Evolutionary conservation across 2,113 vertebrate genomes (phyloP), one percentile per base, ranked within the genome.

Genomic region (Neomonachus schauinslandi): DNA sequence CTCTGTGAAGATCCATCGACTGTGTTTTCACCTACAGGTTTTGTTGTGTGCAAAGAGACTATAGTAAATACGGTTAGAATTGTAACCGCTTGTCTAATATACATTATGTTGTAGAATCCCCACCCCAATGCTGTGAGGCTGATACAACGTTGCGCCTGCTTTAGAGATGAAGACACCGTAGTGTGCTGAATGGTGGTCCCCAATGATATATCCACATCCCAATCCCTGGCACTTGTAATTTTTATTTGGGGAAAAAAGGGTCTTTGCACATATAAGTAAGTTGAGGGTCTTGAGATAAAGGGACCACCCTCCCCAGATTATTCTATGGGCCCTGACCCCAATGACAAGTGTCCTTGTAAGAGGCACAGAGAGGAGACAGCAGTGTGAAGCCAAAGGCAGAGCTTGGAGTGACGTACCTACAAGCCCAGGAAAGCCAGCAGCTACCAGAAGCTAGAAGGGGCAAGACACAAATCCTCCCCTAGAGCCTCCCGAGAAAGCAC

Each of bases 341-440:
- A 4, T n/a, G 80, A 69, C 42, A 26, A 19, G 14, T 5, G 49
- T 87, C 55, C 31, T n/a, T 33, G 1, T 14, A 31, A 19, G 24
- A 67, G 74, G 22, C 61, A 53, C 57, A 46, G 2, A 33, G 63
- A 42, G 7, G 24, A 53, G 16, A 39, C 18, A 19, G 28, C 3
- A 1, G 4, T 0, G 0, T 1, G 7, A 72, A 89, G 84, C 16
- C 9, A 33, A 49, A 59, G 14, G 42, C 5, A 19, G 61, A 80
- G 46, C 22, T 4, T 6, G 21, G 24, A 83, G 6, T 7, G 26
- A 42, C 4, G 26, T 5, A n/a, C 10, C 8, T 8, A 8, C 55
- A 71, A 63, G 14, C 69, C 42, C 51, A 18, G 24, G 49, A 22
- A 31, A 4, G 21, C 16, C n/a, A 5, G 51, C 2, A 26, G 79